Base-by-base conservation (phyloP, 2,113 vertebrate genomes). In the Amphiprion percula region DNA sequence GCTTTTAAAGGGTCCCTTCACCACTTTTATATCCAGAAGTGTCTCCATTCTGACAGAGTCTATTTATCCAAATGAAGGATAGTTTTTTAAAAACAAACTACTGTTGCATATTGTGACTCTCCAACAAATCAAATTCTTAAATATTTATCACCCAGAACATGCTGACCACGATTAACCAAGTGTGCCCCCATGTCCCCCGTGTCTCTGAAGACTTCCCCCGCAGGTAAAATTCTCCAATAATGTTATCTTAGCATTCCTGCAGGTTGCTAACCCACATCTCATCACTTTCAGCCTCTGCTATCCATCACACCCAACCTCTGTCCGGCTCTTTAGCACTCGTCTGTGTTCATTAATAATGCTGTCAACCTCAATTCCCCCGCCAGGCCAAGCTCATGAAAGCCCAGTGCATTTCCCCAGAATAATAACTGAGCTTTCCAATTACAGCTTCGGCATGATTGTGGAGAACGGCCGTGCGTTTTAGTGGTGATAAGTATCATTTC, bases 321-420 rank as follows among this genome's bases (percentile, higher is more conserved):
- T 79, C 74, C 37, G 8, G 54, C 62, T 55, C 74, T 55, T 78
- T 26, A 84, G 66, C 56, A 17, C 73, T 52, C 11, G 55, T 78
- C 62, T 59, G 73, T 14, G 7, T 70, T 74, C 74, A 82, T 87
- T 81, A 82, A 79, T 75, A 82, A 72, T 44, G 4, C 66, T 79
- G 74, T 80, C 81, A 74, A 15, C 81, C 80, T 62, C 61, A 61
- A 26, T 67, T 74, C 74, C 55, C 64, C 74, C 17, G 6, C 6
- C 37, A 50, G 78, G 65, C 49, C 11, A 24, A 69, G 59, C 68
- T 79, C 68, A 46, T 65, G 24, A 1, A 14, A 83, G 63, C 69
- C 44, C 0, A 53, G 26, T 26, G 58, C 28, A 46, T 79, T 63
- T 72, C 62, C 52, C 55, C 56, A 8, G 50, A 79, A 60, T 55